phyloP scores from a whole-genome alignment of 2,797 vertebrate species.

The Sciaenops ocellatus region DNA sequence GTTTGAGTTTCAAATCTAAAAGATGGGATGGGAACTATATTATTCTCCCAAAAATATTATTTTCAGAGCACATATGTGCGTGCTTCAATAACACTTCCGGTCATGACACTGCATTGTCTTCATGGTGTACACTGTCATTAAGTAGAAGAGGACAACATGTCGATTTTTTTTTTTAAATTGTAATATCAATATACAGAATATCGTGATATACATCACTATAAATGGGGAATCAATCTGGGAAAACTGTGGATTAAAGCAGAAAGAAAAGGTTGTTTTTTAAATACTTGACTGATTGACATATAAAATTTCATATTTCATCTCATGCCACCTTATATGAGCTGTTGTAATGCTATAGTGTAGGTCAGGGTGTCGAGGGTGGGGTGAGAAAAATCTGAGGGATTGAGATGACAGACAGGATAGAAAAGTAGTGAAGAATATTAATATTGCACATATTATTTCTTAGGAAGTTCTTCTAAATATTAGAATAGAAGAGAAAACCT shows the following conservation, averaged over 20 bases:
- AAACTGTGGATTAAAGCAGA: background rate
- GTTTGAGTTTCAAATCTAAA: background rate
- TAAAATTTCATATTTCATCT: no score
- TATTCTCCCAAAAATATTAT: fast-evolving
- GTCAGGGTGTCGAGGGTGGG: no score
- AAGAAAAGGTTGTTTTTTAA: no score
- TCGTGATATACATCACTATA: background rate
- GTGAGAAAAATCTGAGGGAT: no score
- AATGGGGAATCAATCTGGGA: background rate
- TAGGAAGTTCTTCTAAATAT: background rate
- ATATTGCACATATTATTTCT: background rate
- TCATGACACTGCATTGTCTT: background rate
- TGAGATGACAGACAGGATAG: background rate
- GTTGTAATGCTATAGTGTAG: background rate
- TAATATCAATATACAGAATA: background rate
- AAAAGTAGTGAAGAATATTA: background rate
- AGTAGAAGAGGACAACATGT: background rate
- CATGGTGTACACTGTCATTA: no score
- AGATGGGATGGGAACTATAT: background rate
- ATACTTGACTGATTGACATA: no score
- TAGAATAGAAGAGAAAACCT: no score
- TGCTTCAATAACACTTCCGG: background rate
- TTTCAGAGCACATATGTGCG: no score
- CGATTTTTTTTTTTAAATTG: background rate
- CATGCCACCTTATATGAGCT: no score